Conservation (phyloP, 2,888 invertebrate genomes). For the Mechanitis mazaeus region DNA sequence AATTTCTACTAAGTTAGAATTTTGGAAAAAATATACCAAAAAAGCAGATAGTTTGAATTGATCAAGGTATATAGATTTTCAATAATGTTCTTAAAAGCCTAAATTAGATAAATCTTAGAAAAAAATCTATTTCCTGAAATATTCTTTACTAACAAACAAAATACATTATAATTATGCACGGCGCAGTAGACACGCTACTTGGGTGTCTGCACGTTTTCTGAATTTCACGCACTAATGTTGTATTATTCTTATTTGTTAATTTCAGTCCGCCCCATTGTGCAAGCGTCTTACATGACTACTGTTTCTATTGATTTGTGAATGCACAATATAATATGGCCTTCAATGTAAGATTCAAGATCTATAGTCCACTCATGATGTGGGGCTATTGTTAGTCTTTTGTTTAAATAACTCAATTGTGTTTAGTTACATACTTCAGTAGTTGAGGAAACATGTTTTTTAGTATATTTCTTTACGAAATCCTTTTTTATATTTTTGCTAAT, state of each 20-base stretch:
- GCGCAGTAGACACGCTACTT: constrained; percentile 48
- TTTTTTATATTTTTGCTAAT: neutral
- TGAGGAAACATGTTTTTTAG: too few relatives aligned
- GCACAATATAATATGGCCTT: constrained; percentile 37
- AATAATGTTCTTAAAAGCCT: too few relatives aligned
- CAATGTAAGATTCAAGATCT: constrained; percentile 27
- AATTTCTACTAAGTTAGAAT: too few relatives aligned
- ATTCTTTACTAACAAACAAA: constrained; percentile 28
- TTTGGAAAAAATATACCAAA: too few relatives aligned
- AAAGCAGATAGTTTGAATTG: too few relatives aligned
- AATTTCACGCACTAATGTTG: constrained; percentile 58
- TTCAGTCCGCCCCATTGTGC: constrained; percentile 46
- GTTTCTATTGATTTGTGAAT: constrained; percentile 33
- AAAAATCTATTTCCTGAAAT: too few relatives aligned
- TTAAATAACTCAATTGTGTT: constrained; percentile 12
- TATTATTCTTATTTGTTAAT: constrained; percentile 43
- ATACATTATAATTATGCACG: constrained; percentile 45
- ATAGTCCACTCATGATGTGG: constrained; percentile 31
- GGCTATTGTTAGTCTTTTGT: constrained; percentile 26
- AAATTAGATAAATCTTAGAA: too few relatives aligned
- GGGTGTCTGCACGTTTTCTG: constrained; percentile 55
- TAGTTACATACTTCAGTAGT: too few relatives aligned
- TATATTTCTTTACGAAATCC: too few relatives aligned
- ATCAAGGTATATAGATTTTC: too few relatives aligned
- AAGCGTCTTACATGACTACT: constrained; percentile 39